phyloP scores from a whole-genome alignment of 2,113 vertebrate genomes.

The Oryzias javanicus region DNA sequence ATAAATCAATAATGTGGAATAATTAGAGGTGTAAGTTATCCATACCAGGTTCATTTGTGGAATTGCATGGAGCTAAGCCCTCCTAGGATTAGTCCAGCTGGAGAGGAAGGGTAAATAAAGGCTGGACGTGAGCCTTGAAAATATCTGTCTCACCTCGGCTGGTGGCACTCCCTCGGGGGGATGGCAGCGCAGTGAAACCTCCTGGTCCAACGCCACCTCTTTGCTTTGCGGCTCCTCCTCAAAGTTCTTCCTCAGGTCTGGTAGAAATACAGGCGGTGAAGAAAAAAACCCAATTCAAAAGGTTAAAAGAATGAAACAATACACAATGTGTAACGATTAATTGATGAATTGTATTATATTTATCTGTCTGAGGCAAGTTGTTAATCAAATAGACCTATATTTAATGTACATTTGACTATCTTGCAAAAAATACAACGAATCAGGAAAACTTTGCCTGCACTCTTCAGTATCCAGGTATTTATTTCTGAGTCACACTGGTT shows the following conservation, averaged over 20 bases:
- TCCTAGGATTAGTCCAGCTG: conserved; percentile 50
- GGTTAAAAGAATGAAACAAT: conserved; percentile 17
- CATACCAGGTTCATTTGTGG: conserved; percentile 26
- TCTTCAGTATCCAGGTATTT: too few species aligned
- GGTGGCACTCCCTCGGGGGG: conserved; percentile 94
- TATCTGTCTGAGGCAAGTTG: too few species aligned
- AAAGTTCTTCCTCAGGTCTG: conserved; percentile 98
- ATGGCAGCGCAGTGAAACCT: conserved; percentile 90
- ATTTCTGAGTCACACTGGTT: too few species aligned
- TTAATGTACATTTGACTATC: too few species aligned
- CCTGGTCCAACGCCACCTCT: conserved; percentile 94
- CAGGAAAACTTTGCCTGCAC: too few species aligned
- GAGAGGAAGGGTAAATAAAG: conserved; percentile 61
- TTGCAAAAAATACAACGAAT: too few species aligned
- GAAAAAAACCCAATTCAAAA: conserved; percentile 49
- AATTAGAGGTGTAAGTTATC: conserved; percentile 75
- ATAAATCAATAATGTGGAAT: conserved; percentile 74
- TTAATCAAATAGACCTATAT: too few species aligned
- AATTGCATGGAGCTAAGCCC: conserved; percentile 30
- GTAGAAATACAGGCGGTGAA: not conserved
- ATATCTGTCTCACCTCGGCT: conserved; percentile 86
- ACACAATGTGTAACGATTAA: too few species aligned
- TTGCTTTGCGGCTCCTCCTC: conserved; percentile 92
- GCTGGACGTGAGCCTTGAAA: conserved; percentile 57
- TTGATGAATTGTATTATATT: too few species aligned